Evolutionary conservation across 2,113 vertebrate genomes (phyloP), one percentile per base, ranked within the genome.

Genomic region (Acrocephalus arundinaceus): DNA sequence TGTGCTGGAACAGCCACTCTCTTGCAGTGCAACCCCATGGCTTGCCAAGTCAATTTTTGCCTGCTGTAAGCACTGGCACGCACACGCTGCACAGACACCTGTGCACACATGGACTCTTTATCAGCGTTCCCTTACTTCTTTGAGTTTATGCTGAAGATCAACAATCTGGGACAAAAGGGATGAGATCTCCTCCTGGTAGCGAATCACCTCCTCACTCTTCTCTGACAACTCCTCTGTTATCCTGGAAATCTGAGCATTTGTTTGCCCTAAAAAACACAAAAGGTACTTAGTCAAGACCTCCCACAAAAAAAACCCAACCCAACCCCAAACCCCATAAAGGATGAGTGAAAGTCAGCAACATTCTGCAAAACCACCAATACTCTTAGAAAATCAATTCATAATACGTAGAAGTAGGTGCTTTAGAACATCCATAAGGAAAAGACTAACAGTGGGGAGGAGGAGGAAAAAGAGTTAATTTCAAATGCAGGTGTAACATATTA

Each of bases 121-220:
- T n/a, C 65, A 85, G 51, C 43, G 63, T 27, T 81, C 14, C 39
- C 94, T 95, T 96, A 97, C 99, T 97, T 99, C 99, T 98, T 99
- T 99, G 79, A 99, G 97, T 92, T 99, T 97, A 93, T 99, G 99
- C 16, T 99, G 99, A 75, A 99, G 98, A 85, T 99, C 98, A 8
- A 99, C 99, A 19, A 99, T 99, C 96, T 99, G 99, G 35, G 99
- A 98, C 70, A 99, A 97, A 68, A 99, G 97, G 84, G 99, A 98
- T 27, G 99, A 98, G 55, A 99, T 99, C 94, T 99, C 99, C 94
- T 99, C 99, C 97, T 99, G 99, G 95, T 99, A 99, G 39, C 97
- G 97, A 83, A 99, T 94, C 90, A 99, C 87, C 75, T 99, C 99
- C 85, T 99, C 98, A 68, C 98, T 99, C 97, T 99, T 99, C 74